Conservation (phyloP, 2,113 vertebrate genomes). For the Mirounga angustirostris region DNA sequence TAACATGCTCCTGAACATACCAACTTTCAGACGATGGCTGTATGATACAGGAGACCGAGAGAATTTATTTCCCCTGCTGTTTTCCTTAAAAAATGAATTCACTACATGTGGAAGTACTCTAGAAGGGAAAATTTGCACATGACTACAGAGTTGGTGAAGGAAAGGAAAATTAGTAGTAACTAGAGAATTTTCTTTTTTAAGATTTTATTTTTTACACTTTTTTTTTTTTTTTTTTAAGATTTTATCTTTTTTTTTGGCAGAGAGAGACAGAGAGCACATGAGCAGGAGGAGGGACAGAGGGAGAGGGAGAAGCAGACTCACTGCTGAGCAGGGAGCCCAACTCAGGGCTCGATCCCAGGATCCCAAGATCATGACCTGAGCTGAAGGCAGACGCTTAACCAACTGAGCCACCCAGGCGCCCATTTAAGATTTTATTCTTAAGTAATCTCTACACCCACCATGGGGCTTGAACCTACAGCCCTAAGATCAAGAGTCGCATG, state of each 20-base stretch:
- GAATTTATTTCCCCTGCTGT: slow-evolving; percentile 36
- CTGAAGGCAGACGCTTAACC: background rate
- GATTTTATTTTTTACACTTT: background rate
- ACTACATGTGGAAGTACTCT: background rate
- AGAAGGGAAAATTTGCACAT: background rate
- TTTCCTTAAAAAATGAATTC: slow-evolving; percentile 58
- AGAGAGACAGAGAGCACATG: background rate
- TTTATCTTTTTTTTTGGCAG: background rate
- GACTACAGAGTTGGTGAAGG: slow-evolving; percentile 31
- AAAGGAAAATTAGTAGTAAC: slow-evolving; percentile 1
- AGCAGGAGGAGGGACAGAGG: background rate
- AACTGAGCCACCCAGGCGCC: background rate
- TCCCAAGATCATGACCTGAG: background rate
- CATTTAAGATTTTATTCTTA: background rate
- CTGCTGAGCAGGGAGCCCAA: background rate
- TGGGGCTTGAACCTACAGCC: background rate
- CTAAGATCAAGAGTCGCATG: background rate
- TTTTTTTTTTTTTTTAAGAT: background rate
- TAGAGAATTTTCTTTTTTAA: background rate
- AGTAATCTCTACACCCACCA: background rate
- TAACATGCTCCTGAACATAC: background rate
- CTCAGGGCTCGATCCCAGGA: background rate
- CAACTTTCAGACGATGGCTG: background rate
- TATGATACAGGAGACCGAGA: background rate
- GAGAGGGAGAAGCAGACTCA: background rate